Evolutionary conservation across 1,140 invertebrate species (phyloP).

Genomic region (Solenopsis invicta): DNA sequence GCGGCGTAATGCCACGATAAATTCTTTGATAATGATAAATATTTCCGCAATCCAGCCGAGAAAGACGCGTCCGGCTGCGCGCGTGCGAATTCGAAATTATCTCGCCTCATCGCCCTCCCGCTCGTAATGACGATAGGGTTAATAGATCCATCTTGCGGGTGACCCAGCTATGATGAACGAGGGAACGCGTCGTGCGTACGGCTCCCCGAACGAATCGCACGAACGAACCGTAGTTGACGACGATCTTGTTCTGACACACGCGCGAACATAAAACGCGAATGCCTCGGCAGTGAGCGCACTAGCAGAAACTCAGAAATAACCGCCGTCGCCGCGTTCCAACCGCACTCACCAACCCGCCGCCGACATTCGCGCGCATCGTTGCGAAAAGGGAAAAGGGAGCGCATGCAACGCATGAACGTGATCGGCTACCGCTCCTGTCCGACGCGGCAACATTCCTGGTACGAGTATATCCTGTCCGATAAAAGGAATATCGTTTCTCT

Average conservation of each 20-base stretch:
- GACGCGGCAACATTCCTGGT: constrained; percentile 63
- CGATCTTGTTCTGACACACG: constrained; percentile 62
- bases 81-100: constrained; percentile 59
- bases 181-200: constrained; percentile 53
- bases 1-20: constrained; percentile 20
- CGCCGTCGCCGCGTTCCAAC: constrained; percentile 56
- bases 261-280: constrained; percentile 62
- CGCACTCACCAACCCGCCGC: constrained; percentile 13
- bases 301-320: constrained; percentile 74
- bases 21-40: constrained; percentile 57
- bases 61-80: constrained; percentile 26
- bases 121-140: constrained; percentile 51
- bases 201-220: constrained; percentile 40
- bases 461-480: not conserved
- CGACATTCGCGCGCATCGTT: constrained; percentile 48
- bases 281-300: constrained; percentile 65
- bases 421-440: constrained; percentile 27
- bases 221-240: constrained; percentile 21
- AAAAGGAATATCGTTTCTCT: constrained; percentile 14
- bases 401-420: constrained; percentile 32
- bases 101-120: constrained; percentile 24
- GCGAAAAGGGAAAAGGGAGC: constrained; percentile 60
- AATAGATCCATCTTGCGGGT: constrained; percentile 68
- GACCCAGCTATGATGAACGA: constrained; percentile 70
- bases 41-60: not conserved